A percentile compares a stretch with the other conserved stretches of the same genome.
These are phyloP conservation scores for Cantharis rufa DNA, from an alignment of 2,888 invertebrate genomes.

Conservation along the genomic window DNA sequence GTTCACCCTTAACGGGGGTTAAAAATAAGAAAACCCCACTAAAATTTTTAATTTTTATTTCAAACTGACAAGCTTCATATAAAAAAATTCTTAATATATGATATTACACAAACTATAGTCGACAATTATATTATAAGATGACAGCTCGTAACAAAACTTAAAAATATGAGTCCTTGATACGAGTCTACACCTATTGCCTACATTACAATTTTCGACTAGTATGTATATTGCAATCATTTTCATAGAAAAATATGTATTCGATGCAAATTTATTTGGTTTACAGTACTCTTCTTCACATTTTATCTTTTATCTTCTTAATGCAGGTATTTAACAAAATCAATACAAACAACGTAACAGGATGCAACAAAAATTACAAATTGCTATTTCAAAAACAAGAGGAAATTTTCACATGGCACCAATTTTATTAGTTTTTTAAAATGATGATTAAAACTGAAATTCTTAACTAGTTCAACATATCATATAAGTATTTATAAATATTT, in stretches of 20 bases:
- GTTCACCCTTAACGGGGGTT: background rate
- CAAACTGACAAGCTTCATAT: background rate
- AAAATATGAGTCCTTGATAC: background rate
- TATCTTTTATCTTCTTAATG: background rate
- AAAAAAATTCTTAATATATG: slow-evolving; percentile 1
- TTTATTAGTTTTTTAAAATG: background rate
- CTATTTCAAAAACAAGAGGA: background rate
- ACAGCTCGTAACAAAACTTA: background rate
- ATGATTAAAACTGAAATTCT: background rate
- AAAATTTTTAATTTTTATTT: background rate
- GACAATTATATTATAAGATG: slow-evolving; percentile 1
- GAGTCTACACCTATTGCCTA: background rate
- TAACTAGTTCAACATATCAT: slow-evolving; percentile 1
- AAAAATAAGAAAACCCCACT: background rate
- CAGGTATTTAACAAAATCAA: background rate
- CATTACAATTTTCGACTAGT: slow-evolving; percentile 37
- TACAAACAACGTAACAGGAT: slow-evolving; percentile 6
- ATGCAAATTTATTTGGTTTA: background rate
- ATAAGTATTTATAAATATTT: slow-evolving; percentile 1
- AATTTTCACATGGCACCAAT: background rate
- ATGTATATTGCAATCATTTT: slow-evolving; percentile 41
- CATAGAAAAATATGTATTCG: slow-evolving; percentile 23
- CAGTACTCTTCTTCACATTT: background rate
- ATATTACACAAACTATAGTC: background rate
- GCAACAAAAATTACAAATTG: slow-evolving; percentile 13